These are phyloP conservation scores for Trisateles emortualis DNA, from an alignment of 2,888 invertebrate genomes.

Conservation along the genomic window DNA sequence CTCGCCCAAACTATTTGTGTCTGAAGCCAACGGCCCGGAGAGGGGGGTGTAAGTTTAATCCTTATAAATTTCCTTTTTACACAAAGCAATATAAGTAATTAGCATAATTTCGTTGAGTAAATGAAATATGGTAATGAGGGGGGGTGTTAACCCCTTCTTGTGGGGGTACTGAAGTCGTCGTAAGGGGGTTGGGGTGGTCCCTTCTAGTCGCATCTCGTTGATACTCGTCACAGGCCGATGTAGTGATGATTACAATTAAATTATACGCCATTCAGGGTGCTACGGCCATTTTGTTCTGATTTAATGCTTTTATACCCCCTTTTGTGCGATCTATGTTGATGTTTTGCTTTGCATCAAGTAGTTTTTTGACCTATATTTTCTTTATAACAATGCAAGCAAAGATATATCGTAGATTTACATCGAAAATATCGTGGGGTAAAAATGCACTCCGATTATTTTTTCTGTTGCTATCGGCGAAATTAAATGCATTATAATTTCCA, in stretches of 20 bases:
- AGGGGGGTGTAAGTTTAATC: constrained; percentile 83
- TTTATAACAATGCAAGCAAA: constrained; percentile 5
- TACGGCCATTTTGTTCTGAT: constrained; percentile 81
- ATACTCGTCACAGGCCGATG: constrained; percentile 83
- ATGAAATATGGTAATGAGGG: constrained; percentile 87
- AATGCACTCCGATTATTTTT: too few species aligned
- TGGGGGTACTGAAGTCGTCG: constrained; percentile 60
- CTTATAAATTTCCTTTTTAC: constrained; percentile 88
- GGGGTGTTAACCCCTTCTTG: constrained; percentile 78
- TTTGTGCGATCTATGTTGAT: constrained; percentile 40
- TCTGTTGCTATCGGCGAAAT: too few species aligned
- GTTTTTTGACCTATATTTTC: constrained; percentile 41
- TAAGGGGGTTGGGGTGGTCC: constrained; percentile 66
- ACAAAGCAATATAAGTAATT: constrained; percentile 88
- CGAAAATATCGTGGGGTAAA: too few species aligned
- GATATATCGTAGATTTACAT: not conserved
- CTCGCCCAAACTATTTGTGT: constrained; percentile 71
- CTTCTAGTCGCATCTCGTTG: constrained; percentile 84
- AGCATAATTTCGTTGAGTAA: constrained; percentile 88
- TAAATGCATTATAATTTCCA: too few species aligned
- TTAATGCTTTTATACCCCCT: constrained; percentile 62
- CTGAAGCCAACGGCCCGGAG: constrained; percentile 62
- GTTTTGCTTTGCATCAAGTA: constrained; percentile 36
- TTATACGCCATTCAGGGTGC: constrained; percentile 75
- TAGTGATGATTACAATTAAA: constrained; percentile 86